Evolutionary conservation across 2,113 vertebrate species (phyloP).

Genomic region (Callocephalon fimbriatum): DNA sequence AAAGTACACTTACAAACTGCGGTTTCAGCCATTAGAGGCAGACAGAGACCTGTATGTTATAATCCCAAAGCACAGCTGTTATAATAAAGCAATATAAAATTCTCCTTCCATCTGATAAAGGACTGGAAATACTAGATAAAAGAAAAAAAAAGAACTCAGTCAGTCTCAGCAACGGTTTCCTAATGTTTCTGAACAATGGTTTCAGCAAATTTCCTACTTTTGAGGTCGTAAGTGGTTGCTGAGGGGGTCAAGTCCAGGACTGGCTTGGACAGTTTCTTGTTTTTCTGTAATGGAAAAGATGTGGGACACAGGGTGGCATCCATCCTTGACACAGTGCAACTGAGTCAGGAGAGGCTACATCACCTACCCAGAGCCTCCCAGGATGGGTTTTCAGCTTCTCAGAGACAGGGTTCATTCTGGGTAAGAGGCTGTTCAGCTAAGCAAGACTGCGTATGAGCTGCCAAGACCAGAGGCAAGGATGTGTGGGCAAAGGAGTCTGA

Average conservation of each 20-base stretch:
- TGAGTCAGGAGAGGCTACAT: rapidly evolving
- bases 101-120: neutral
- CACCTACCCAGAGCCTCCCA: neutral
- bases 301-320: neutral
- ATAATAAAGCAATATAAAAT: neutral
- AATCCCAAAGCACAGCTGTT: neutral
- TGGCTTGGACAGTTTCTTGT: neutral
- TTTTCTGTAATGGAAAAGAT: neutral
- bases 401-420: neutral
- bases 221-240: neutral
- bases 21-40: neutral
- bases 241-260: neutral
- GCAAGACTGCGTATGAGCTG: neutral
- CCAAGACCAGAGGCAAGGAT: neutral
- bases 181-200: neutral
- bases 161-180: neutral
- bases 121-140: neutral
- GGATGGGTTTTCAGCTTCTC: neutral
- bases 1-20: neutral
- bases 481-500: neutral
- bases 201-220: neutral
- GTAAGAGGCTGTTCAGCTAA: neutral
- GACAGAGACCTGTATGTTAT: neutral
- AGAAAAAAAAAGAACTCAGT: rapidly evolving
- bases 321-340: neutral